Conservation (phyloP, 1,140 invertebrate genomes). For the Hermatobates lingyangjiaoensis region DNA sequence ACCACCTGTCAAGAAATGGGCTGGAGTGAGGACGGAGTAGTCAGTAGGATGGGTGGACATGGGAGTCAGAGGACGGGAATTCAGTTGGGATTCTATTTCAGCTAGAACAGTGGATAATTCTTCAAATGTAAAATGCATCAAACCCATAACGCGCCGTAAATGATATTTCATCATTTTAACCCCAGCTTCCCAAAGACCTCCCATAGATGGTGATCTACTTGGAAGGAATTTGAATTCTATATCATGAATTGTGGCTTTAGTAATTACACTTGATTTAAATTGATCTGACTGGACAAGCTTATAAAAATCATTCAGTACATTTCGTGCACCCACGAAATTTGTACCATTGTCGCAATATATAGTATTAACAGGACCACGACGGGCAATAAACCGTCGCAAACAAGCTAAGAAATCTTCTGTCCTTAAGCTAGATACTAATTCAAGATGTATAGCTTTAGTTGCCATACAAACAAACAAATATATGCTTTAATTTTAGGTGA, state of each 20-base stretch:
- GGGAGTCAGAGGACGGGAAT: slow-evolving; percentile 21
- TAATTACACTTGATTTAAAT: background rate
- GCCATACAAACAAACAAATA: slow-evolving; percentile 17
- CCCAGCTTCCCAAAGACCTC: slow-evolving; percentile 25
- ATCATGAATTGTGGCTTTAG: background rate
- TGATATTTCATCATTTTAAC: slow-evolving; percentile 24
- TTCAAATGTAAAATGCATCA: slow-evolving; percentile 13
- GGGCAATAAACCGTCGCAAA: slow-evolving; percentile 23
- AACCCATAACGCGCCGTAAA: slow-evolving; percentile 17
- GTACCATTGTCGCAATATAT: slow-evolving; percentile 24
- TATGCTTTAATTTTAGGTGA: slow-evolving; percentile 3
- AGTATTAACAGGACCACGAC: slow-evolving; percentile 21
- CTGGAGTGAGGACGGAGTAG: background rate
- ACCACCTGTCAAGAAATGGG: background rate
- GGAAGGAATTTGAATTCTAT: slow-evolving; percentile 25
- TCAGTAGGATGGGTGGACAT: slow-evolving; percentile 14
- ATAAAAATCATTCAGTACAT: slow-evolving; percentile 2
- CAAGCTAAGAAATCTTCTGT: slow-evolving; percentile 24
- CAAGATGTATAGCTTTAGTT: slow-evolving; percentile 19
- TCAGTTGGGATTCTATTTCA: slow-evolving; percentile 18
- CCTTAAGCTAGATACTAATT: slow-evolving; percentile 20
- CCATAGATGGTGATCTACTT: slow-evolving; percentile 23
- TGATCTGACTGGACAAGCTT: background rate
- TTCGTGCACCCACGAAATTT: slow-evolving; percentile 22
- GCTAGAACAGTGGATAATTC: slow-evolving; percentile 12